Base-by-base conservation (phyloP, 2,113 vertebrate genomes). In the Climacteris rufus region DNA sequence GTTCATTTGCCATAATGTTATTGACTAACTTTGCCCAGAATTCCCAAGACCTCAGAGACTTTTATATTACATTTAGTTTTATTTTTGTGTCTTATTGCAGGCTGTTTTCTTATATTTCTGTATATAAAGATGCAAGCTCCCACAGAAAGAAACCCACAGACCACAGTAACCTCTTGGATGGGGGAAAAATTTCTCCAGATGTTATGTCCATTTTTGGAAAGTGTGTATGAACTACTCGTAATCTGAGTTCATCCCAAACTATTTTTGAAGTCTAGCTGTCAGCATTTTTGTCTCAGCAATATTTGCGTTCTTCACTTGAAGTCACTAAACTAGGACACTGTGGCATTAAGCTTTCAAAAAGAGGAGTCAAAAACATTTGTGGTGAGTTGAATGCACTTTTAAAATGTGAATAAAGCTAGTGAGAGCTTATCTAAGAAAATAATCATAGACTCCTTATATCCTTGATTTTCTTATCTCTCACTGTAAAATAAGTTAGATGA, bases 131-230 rank as follows among this genome's bases (percentile, higher is more conserved):
- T 37, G 40, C 87, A 79, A 65, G 78, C 93, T 97, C 96, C 98
- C 90, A 98, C 97, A 85, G 89, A 78, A 94, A 89, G 65, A 94
- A 97, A 97, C 90, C 97, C 97, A 94, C 95, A 96, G 94, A 97
- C 97, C 97, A 95, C 63, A 94, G 91, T 74, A 97, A 97, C 89
- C 93, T 96, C 93, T 95, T 53, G 68, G 72, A 92, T 66, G 20
- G 65, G 69, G 14, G 10, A 59, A 63, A 59, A 47, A 91, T 76
- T 65, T 68, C 89, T 89, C 81, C 90, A 66, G 49, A 81, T 94
- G 93, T 90, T 94, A 90, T 83, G 72, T 78, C 68, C 83, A 44
- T 95, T 93, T 97, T 96, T 87, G 72, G 75, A 87, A 90, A 90
- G 76, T 37, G 33, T 11, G 0, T 59, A 93, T 65, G 83, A 96